Evolutionary conservation across 1,140 invertebrate genomes (phyloP).

Genomic region (Drosophila aff.): DNA sequence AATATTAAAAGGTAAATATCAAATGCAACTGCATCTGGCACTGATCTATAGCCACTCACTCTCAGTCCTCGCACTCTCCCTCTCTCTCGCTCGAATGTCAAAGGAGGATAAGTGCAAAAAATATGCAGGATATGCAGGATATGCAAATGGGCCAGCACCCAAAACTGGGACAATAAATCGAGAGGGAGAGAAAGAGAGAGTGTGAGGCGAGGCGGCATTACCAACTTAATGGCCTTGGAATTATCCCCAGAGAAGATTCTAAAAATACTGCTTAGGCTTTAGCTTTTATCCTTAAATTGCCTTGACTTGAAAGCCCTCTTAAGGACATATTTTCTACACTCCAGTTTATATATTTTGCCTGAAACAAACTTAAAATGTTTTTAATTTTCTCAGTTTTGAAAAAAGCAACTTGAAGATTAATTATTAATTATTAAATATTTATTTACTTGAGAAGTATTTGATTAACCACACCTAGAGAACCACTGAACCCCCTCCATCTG

Average conservation of each 20-base stretch:
- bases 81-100: constrained; percentile 1
- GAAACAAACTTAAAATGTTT: no score
- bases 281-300: neutral
- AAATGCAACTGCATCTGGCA: constrained; percentile 77
- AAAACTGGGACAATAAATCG: constrained; percentile 31
- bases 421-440: no score
- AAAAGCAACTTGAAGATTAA: no score
- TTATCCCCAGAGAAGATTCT: neutral
- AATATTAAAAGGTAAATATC: constrained; percentile 81
- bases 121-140: constrained; percentile 28
- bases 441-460: neutral
- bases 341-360: no score
- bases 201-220: neutral
- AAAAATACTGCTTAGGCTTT: neutral
- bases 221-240: neutral
- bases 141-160: constrained; percentile 26
- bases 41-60: constrained; percentile 67
- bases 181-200: neutral
- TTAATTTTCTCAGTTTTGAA: no score
- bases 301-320: neutral
- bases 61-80: neutral
- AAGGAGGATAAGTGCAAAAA: constrained; percentile 14
- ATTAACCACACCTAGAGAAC: no score
- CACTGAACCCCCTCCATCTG: no score
- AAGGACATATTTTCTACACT: neutral